These are phyloP conservation scores for Syngnathus floridae DNA, from an alignment of 2,113 vertebrate genomes.

Conservation along the genomic window DNA sequence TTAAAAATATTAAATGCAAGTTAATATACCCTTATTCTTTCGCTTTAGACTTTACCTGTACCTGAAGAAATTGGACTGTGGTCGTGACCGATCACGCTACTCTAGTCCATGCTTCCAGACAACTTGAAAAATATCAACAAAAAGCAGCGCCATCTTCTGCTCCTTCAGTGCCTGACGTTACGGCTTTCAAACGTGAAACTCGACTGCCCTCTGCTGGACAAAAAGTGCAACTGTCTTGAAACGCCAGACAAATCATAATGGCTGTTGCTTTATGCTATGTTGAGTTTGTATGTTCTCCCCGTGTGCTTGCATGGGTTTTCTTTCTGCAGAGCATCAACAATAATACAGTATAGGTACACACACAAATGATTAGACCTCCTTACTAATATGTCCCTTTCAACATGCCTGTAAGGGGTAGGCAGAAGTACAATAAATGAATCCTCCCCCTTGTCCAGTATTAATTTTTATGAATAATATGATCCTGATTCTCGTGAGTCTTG, in stretches of 20 bases:
- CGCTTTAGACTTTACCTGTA: not conserved
- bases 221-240: not conserved
- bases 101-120: constrained; percentile 9
- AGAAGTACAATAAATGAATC: too few relatives aligned
- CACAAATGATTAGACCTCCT: too few relatives aligned
- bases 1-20: not conserved
- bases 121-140: constrained; percentile 26
- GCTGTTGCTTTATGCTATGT: not conserved
- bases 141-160: constrained; percentile 42
- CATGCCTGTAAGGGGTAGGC: too few relatives aligned
- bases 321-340: too few relatives aligned
- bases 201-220: constrained; percentile 41
- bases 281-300: not conserved
- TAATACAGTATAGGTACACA: too few relatives aligned
- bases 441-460: too few relatives aligned
- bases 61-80: not conserved
- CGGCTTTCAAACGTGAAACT: not conserved
- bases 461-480: too few relatives aligned
- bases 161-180: not conserved
- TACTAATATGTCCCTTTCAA: too few relatives aligned
- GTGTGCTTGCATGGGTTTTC: not conserved
- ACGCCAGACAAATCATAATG: not conserved
- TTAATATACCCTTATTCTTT: not conserved
- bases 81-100: constrained; percentile 2
- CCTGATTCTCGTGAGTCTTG: too few relatives aligned